Base-by-base conservation (phyloP, 2,113 vertebrate genomes). In the Pao palembangensis region DNA sequence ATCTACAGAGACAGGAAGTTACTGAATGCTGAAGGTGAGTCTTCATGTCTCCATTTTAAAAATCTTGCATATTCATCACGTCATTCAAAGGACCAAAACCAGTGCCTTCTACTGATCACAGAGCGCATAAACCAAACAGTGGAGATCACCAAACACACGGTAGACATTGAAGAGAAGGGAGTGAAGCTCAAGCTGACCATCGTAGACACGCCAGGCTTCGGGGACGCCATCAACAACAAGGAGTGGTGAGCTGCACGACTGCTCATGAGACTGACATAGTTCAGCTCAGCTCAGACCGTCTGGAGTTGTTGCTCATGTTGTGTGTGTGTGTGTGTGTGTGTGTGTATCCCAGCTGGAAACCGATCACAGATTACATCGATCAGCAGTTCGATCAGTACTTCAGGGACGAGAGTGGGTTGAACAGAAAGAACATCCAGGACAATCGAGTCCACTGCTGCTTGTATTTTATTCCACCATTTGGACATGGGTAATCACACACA, bases 381-480 rank as follows among this genome's bases (percentile, higher is more conserved):
- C 96, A 99, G 88, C 97, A 98, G 88, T 98, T 99, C 68, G 97
- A 98, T 42, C 96, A 99, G 61, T 99, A 98, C 78, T 98, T 98
- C 88, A 94, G 96, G 5, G 97, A 98, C 1, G 96, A 99, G 86
- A 98, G 96, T 0, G 96, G 96, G 31, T 91, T 99, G 67, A 99
- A 99, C 87, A 89, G 96, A 51, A 98, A 98, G 88, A 98, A 99
- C 83, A 98, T 99, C 79, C 92, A 96, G 73, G 97, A 99, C 88
- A 98, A 98, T 89, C 78, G 97, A 13, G 96, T 99, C 61, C 97
- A 99, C 61, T 99, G 97, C 90, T 99, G 97, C 78, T 93, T 99
- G 0, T 99, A 99, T 85, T 99, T 99, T 84, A 98, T 99, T 71
- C 96, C 97, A 0, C 96, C 97, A 0, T 98, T 98, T 0, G 97